These are phyloP conservation scores for Steatornis caripensis DNA, from an alignment of 2,113 vertebrate species.

Conservation along the genomic window DNA sequence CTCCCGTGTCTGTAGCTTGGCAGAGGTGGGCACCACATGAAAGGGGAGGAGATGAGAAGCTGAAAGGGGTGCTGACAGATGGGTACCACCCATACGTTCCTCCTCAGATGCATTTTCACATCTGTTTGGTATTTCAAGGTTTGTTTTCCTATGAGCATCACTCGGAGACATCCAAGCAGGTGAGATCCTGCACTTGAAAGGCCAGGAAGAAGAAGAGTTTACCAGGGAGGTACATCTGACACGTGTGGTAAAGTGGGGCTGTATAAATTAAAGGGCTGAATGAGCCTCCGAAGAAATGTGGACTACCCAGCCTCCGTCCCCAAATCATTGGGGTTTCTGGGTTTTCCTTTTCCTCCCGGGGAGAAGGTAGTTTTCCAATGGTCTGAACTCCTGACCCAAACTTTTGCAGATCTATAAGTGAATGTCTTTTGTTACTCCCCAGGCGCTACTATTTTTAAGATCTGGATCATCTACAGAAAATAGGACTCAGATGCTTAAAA, in stretches of 20 bases:
- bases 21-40: conserved; percentile 28
- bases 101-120: conserved; percentile 14
- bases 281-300: background rate
- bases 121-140: conserved; percentile 28
- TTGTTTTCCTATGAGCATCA: background rate
- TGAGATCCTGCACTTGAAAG: conserved; percentile 5
- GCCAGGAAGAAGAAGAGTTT: background rate
- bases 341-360: background rate
- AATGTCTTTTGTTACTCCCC: background rate
- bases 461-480: background rate
- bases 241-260: background rate
- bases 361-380: background rate
- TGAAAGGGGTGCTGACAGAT: conserved; percentile 38
- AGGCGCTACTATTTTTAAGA: background rate
- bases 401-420: background rate
- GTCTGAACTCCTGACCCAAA: background rate
- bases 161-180: background rate
- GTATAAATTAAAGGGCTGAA: background rate
- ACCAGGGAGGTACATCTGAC: background rate
- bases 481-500: background rate
- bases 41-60: background rate
- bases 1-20: background rate
- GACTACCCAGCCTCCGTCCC: background rate
- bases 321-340: background rate
- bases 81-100: background rate